Conservation (phyloP, 2,888 invertebrate species). For the Ochropleura plecta region DNA sequence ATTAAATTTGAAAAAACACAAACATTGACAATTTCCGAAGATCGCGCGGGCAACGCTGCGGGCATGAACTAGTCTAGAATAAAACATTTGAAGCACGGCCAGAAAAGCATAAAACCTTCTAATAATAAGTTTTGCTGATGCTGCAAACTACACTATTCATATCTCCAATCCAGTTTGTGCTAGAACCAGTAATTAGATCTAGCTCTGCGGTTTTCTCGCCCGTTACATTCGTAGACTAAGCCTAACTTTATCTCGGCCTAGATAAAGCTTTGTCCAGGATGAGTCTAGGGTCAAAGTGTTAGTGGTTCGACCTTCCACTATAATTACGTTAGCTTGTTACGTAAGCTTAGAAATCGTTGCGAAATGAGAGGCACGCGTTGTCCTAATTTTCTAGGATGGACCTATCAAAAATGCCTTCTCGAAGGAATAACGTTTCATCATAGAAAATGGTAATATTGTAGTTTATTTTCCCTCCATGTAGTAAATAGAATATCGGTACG, state of each 20-base stretch:
- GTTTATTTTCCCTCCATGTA: too few relatives aligned
- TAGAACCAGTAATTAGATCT: constrained; percentile 53
- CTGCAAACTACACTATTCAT: constrained; percentile 24
- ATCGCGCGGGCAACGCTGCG: too few relatives aligned
- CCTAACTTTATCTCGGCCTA: constrained; percentile 62
- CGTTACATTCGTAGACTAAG: constrained; percentile 57
- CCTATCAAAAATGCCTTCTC: constrained; percentile 2
- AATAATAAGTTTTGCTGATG: constrained; percentile 41
- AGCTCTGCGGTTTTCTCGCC: constrained; percentile 48
- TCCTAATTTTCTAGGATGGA: constrained; percentile 22
- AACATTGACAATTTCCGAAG: too few relatives aligned
- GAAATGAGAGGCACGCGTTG: constrained; percentile 22
- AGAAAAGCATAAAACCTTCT: background rate
- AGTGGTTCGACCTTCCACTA: constrained; percentile 51
- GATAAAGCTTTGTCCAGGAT: constrained; percentile 64
- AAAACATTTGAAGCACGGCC: background rate
- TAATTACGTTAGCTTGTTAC: constrained; percentile 49
- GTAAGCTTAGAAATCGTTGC: constrained; percentile 29
- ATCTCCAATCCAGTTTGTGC: constrained; percentile 30
- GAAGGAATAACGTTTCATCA: background rate
- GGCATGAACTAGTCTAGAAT: too few relatives aligned
- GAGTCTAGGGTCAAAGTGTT: constrained; percentile 50
- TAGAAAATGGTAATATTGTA: background rate
- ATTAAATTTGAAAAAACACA: too few relatives aligned
- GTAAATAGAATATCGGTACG: background rate